Percentiles rank a stretch among this genome's conserved stretches.
phyloP scores from a whole-genome alignment of 2,797 vertebrate species.

The Bufotes viridis region DNA sequence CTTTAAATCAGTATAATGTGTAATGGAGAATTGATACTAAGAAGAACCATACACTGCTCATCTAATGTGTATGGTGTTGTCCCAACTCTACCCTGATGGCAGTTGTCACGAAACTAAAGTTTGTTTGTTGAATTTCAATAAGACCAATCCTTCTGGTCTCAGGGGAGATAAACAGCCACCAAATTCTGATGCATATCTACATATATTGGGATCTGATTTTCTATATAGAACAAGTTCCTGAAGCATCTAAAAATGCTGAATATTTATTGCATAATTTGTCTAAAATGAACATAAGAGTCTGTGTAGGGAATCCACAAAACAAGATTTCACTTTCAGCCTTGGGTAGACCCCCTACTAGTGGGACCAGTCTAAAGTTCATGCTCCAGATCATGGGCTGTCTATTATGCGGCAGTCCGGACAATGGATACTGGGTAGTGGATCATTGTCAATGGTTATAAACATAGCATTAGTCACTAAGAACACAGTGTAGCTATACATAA shows the following conservation, averaged over 20 bases:
- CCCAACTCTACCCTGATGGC: no score
- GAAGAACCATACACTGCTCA: no score
- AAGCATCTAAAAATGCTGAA: background rate
- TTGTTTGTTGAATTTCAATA: no score
- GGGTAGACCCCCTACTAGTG: conserved; percentile 2
- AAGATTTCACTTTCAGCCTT: background rate
- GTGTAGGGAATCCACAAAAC: background rate
- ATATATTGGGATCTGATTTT: no score
- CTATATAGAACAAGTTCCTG: no score
- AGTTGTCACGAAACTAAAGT: no score
- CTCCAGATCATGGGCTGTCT: background rate
- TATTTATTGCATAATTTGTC: background rate
- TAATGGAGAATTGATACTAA: no score
- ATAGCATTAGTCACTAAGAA: background rate
- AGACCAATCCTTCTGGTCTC: no score
- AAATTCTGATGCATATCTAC: no score
- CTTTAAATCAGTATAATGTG: no score
- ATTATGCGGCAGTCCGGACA: background rate
- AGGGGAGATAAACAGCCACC: no score
- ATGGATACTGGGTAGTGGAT: background rate
- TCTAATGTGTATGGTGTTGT: no score
- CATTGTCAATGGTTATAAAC: background rate
- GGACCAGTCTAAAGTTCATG: conserved; percentile 5
- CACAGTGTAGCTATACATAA: background rate
- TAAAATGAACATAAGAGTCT: background rate